phyloP scores from a whole-genome alignment of 2,113 vertebrate genomes.

The Caranx melampygus region DNA sequence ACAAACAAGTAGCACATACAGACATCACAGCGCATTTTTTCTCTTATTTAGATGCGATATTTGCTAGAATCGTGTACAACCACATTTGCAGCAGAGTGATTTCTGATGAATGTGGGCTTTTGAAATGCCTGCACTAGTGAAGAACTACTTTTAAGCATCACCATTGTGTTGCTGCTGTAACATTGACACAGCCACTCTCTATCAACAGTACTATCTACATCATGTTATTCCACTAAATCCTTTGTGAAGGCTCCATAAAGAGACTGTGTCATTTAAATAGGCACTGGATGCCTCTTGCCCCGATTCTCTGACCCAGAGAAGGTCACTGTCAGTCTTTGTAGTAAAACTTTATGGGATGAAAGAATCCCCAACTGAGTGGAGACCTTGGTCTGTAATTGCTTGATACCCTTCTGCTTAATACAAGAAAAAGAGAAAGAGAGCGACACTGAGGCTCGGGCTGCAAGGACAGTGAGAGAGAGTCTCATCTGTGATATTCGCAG shows the following conservation, averaged over 20 bases:
- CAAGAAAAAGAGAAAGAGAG: constrained; percentile 37
- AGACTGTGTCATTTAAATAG: constrained; percentile 46
- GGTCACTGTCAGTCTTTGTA: constrained; percentile 64
- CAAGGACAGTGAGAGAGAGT: constrained; percentile 17
- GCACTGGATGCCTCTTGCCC: constrained; percentile 40
- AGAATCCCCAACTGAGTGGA: constrained; percentile 61
- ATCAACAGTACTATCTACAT: constrained; percentile 48
- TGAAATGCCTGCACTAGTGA: not conserved
- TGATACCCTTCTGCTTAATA: constrained; percentile 63
- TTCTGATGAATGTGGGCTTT: accelerated
- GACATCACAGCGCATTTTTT: not conserved
- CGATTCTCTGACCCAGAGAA: constrained; percentile 61
- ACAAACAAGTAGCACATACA: not conserved
- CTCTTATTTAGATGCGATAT: not conserved
- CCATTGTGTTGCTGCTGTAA: not conserved
- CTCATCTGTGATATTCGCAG: constrained; percentile 49
- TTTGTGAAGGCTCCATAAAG: constrained; percentile 63
- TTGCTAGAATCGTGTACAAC: too few relatives aligned
- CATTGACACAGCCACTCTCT: constrained; percentile 20
- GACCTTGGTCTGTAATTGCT: constrained; percentile 75
- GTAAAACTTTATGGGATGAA: constrained; percentile 77
- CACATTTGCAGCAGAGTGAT: not conserved
- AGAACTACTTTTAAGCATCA: not conserved
- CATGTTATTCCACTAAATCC: constrained; percentile 55
- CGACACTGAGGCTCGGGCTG: constrained; percentile 6